These are phyloP conservation scores for Chlorops oryzae DNA, from an alignment of 1,140 invertebrate species.

Conservation along the genomic window DNA sequence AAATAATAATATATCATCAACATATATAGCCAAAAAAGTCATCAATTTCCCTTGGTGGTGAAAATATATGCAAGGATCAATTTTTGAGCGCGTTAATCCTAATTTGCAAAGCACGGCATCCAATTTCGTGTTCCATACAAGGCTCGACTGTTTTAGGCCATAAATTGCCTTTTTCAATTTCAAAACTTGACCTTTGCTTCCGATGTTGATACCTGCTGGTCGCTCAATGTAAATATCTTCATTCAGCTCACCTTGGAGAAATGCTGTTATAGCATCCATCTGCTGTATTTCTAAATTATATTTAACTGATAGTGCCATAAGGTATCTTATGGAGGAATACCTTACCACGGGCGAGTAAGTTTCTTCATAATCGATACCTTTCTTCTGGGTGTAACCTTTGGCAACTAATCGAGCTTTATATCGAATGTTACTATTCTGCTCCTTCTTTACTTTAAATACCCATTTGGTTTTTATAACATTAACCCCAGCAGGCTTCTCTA, in stretches of 20 bases:
- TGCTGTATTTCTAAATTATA: conserved; percentile 22
- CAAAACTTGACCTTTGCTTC: conserved; percentile 16
- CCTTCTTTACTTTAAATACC: too few species aligned
- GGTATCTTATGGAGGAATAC: conserved; percentile 15
- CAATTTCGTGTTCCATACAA: conserved; percentile 27
- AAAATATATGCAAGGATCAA: conserved; percentile 18
- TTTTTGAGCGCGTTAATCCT: conserved; percentile 13
- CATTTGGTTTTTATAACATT: too few species aligned
- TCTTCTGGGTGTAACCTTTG: conserved; percentile 9
- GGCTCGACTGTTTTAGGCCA: conserved; percentile 28
- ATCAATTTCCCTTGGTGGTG: not conserved
- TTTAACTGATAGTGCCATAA: conserved; percentile 20
- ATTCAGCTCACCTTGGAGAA: too few species aligned
- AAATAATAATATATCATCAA: conserved; percentile 9
- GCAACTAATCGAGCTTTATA: conserved; percentile 40
- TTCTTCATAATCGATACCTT: conserved; percentile 10
- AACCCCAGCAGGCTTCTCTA: too few species aligned
- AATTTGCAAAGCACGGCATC: conserved; percentile 16
- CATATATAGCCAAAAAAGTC: conserved; percentile 13
- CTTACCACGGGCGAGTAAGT: conserved; percentile 5
- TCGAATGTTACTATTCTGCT: too few species aligned
- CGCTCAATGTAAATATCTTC: too few species aligned
- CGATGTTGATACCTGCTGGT: conserved; percentile 23
- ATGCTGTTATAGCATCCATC: conserved; percentile 25
- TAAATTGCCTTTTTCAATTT: conserved; percentile 27